phyloP scores from a whole-genome alignment of 30 jellyfish, hydroid and myxozoan species.

The Aurelia aurita region DNA sequence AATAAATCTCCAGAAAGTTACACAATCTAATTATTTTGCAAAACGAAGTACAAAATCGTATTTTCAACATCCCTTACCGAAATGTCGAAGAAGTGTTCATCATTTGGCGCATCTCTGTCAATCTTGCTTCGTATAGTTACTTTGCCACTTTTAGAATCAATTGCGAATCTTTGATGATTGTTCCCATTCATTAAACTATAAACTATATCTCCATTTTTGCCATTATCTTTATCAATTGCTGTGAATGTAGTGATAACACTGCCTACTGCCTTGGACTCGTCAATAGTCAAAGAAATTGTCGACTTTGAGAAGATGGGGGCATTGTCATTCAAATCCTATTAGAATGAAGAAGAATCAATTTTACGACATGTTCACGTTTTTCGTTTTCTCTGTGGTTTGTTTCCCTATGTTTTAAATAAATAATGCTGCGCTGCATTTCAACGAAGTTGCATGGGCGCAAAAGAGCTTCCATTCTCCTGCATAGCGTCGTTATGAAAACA shows the following conservation, averaged over 20 bases:
- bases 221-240: conserved; percentile 83
- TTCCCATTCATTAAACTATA: conserved; percentile 51
- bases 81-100: conserved; percentile 32
- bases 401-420: too few species aligned
- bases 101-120: conserved; percentile 76
- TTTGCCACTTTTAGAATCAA: conserved; percentile 65
- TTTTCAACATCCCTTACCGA: conserved; percentile 3
- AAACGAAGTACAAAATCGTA: neutral
- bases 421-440: too few species aligned
- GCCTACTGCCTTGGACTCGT: conserved; percentile 44
- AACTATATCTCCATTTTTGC: conserved; percentile 58
- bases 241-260: conserved; percentile 18
- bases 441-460: too few species aligned
- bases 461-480: too few species aligned
- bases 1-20: too few species aligned
- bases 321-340: conserved; percentile 66
- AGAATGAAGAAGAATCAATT: neutral
- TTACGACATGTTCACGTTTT: too few species aligned
- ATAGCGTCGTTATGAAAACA: too few species aligned
- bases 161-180: conserved; percentile 40
- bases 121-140: conserved; percentile 32
- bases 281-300: conserved; percentile 5
- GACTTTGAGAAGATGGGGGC: conserved; percentile 41
- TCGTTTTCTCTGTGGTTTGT: too few species aligned
- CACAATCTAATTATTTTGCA: too few species aligned